Percentiles rank a stretch among this genome's conserved stretches.
Evolutionary conservation across 2,888 invertebrate genomes (phyloP).

Genomic region (Drosophila neotestacea): DNA sequence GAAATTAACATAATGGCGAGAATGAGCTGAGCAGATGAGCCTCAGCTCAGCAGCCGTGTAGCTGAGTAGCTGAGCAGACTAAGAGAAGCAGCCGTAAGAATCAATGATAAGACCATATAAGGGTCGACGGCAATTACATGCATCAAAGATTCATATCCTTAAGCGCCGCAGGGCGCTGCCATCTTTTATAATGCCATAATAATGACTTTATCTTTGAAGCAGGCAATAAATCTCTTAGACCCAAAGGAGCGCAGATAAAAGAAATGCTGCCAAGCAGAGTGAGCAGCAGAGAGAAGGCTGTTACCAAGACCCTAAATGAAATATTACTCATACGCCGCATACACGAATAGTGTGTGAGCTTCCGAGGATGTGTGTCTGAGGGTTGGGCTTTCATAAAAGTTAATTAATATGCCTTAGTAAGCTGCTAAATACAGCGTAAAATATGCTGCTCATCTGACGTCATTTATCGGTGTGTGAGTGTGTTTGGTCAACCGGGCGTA

Average conservation of each 20-base stretch:
- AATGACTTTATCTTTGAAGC: conserved; percentile 80
- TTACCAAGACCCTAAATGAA: conserved; percentile 67
- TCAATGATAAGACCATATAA: conserved; percentile 53
- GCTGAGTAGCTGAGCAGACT: background rate
- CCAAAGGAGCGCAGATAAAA: conserved; percentile 66
- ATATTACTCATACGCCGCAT: conserved; percentile 68
- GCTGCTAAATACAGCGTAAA: conserved; percentile 70
- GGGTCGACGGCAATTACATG: conserved; percentile 72
- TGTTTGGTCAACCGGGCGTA: conserved; percentile 47
- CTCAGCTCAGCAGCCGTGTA: too few relatives aligned
- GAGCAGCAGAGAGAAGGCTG: conserved; percentile 4
- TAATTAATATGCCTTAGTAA: conserved; percentile 73
- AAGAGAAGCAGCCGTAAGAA: conserved; percentile 21
- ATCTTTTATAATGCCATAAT: conserved; percentile 78
- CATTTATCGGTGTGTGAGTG: conserved; percentile 29
- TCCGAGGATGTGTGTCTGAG: conserved; percentile 12
- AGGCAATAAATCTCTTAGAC: conserved; percentile 74
- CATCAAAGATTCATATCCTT: conserved; percentile 80
- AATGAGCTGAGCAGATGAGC: background rate
- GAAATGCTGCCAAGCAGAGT: conserved; percentile 10
- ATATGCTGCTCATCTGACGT: conserved; percentile 57
- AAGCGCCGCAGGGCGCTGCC: conserved; percentile 68
- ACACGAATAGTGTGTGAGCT: conserved; percentile 17
- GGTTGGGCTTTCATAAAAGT: conserved; percentile 68
- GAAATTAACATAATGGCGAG: conserved; percentile 60